Evolutionary conservation across 2,888 invertebrate genomes (phyloP), one percentile per base, ranked within the genome.

Genomic region (Hydropsyche betteni): DNA sequence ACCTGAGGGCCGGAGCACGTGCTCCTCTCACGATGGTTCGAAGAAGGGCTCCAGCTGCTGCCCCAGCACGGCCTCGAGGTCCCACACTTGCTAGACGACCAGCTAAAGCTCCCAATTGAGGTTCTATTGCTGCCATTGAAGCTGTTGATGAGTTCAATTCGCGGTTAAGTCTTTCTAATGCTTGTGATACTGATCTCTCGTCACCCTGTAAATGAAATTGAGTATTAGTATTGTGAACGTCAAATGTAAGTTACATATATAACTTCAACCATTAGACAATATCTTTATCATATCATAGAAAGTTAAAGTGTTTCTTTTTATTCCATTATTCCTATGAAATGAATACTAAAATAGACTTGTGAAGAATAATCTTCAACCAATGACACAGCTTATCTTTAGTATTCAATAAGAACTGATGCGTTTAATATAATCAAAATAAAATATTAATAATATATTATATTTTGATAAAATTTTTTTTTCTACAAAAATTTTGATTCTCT

Each of bases 81-180:
- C 87, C 82, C 0, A 86, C 85, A 38, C 86, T 85, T 16, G 85
- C 81, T 53, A 87, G 86, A 86, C 88, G 81, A 77, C 83, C 77
- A 61, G 84, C 80, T 61, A 79, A 72, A 78, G 79, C 33, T 80
- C 75, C 81, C 83, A 61, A 38, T 71, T 78, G 50, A 74, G 78
- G 61, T 61, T 74, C 72, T 5, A 61, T 36, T 6, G 72, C 71
- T 69, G 70, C 24, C 52, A 70, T 38, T 64, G 75, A 14, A 71
- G 79, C 61, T 51, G 58, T 38, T 4, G 72, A 72, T 53, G 75
- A 72, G 44, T 78, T 74, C 34, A 77, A 75, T 83, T 88, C 72
- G 2, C 58, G 36, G n/a, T 77, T 72, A 4, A 79, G 75, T n/a
- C 75, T 74, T 34, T 79, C 79, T 44, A 79, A 44, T 16, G 75